phyloP scores from a whole-genome alignment of 2,113 vertebrate genomes.

The Lamprotornis superbus region DNA sequence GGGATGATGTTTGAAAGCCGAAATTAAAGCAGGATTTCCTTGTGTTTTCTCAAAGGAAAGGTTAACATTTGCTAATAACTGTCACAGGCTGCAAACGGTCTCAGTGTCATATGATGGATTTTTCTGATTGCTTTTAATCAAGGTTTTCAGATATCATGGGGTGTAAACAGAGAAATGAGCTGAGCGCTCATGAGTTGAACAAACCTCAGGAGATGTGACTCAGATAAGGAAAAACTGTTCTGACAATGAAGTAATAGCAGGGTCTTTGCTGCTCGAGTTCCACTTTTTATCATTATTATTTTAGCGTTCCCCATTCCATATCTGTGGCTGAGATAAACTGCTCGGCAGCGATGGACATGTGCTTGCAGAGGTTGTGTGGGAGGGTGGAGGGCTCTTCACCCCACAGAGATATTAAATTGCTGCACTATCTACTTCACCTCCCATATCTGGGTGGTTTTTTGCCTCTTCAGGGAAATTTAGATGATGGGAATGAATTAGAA shows the following conservation, averaged over 20 bases:
- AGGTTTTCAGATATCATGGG: neutral
- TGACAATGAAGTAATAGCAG: conserved; percentile 16
- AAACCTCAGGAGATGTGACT: conserved; percentile 15
- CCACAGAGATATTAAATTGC: neutral
- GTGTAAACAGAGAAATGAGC: neutral
- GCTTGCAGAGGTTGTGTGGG: neutral
- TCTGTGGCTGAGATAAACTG: neutral
- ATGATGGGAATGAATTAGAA: neutral
- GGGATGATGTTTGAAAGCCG: conserved; percentile 10
- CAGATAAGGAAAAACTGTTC: conserved; percentile 25
- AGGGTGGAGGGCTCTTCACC: neutral
- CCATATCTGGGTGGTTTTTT: accelerated
- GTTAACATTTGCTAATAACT: conserved; percentile 64
- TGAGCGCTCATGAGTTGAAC: neutral
- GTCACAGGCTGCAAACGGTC: conserved; percentile 5
- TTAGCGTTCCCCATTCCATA: neutral
- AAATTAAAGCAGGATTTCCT: conserved; percentile 70
- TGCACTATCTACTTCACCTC: neutral
- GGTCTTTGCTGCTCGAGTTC: neutral
- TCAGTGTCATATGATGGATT: neutral
- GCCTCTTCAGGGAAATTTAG: neutral
- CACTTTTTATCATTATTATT: neutral
- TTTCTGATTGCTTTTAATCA: conserved; percentile 49
- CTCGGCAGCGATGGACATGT: neutral
- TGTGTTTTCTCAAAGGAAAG: conserved; percentile 51